Evolutionary conservation across 2,113 vertebrate species (phyloP).

Genomic region (Trinectes maculatus): DNA sequence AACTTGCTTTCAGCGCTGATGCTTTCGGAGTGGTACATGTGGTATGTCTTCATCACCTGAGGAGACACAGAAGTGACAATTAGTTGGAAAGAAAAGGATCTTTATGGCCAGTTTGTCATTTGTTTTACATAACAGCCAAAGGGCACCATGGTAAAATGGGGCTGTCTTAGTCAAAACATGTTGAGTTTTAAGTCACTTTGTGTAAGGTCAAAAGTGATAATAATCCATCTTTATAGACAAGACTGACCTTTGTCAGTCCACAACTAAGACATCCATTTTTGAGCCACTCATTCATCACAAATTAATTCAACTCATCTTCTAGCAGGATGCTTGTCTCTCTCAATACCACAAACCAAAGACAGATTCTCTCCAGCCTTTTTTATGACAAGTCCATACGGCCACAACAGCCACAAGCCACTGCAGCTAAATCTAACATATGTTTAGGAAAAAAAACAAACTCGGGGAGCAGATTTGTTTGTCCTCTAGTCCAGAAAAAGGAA

Average conservation of each 20-base stretch:
- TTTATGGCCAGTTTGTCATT: neutral
- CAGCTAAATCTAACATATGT: constrained; percentile 27
- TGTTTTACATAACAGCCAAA: neutral
- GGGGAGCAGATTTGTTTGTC: constrained; percentile 4
- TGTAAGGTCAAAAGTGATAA: constrained; percentile 29
- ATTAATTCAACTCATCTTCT: constrained; percentile 41
- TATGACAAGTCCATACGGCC: constrained; percentile 11
- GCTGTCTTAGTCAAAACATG: neutral
- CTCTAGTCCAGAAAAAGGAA: constrained; percentile 6
- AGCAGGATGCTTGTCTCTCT: constrained; percentile 16
- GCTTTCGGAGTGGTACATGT: constrained; percentile 98
- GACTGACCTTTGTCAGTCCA: constrained; percentile 17
- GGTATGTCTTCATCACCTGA: constrained; percentile 99
- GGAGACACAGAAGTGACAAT: neutral
- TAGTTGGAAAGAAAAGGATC: neutral
- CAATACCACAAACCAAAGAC: constrained; percentile 53
- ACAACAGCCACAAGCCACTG: constrained; percentile 44
- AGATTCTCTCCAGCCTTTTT: constrained; percentile 42
- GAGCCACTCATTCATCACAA: constrained; percentile 39
- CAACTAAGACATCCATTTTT: constrained; percentile 22
- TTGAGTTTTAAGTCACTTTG: constrained; percentile 18
- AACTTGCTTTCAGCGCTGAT: constrained; percentile 97
- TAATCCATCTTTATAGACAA: constrained; percentile 16
- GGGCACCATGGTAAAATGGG: neutral
- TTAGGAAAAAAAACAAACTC: neutral